A percentile compares a stretch with the other conserved stretches of the same genome.
Conservation (phyloP, 2,797 vertebrate genomes). For the Mionectes olivaceus region DNA sequence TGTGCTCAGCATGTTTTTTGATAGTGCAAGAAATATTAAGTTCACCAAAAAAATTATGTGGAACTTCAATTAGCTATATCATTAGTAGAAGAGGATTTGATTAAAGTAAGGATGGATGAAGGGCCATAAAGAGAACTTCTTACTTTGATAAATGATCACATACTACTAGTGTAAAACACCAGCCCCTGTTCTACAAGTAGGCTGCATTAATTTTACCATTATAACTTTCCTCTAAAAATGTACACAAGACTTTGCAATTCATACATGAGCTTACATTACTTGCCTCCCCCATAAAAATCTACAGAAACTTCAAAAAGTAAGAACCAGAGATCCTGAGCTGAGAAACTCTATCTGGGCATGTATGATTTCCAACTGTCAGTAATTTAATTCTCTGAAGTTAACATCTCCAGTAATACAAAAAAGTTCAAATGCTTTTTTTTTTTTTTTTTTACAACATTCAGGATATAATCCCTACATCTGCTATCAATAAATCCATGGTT, state of each 20-base stretch:
- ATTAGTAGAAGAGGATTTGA: background rate
- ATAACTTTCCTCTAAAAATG: background rate
- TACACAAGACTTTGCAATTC: background rate
- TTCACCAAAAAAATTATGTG: background rate
- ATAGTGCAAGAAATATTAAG: background rate
- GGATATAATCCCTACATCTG: background rate
- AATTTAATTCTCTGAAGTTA: background rate
- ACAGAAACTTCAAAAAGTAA: background rate
- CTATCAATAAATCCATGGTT: background rate
- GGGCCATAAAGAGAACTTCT: background rate
- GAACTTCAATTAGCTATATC: background rate
- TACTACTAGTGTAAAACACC: background rate
- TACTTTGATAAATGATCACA: background rate
- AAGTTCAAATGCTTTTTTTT: background rate
- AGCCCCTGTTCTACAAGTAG: background rate
- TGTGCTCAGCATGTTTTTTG: background rate
- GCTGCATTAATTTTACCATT: background rate
- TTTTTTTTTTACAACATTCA: background rate
- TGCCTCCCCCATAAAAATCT: background rate
- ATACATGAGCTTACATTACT: background rate
- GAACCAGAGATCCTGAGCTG: background rate
- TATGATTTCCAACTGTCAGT: background rate
- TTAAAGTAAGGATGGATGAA: background rate
- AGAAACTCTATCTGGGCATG: background rate
- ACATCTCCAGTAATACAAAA: background rate